Evolutionary conservation across 1,140 invertebrate species (phyloP).

Genomic region (Pararge aegeria): DNA sequence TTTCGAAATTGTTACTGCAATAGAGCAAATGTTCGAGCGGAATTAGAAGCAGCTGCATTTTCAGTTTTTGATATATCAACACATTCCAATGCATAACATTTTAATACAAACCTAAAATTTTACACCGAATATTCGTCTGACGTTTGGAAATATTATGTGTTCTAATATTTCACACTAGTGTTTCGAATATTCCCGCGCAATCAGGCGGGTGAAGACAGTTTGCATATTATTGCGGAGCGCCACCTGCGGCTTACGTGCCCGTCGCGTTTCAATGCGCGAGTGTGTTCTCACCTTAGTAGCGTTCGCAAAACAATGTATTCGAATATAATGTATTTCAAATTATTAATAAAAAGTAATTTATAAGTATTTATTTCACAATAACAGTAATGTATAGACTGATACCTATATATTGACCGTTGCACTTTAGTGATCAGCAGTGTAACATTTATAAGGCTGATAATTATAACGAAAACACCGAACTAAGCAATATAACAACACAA

Average conservation of each 20-base stretch:
- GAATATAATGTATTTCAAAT: neutral
- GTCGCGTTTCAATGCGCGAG: constrained; percentile 14
- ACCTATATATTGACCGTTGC: no score
- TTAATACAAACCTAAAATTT: constrained; percentile 2
- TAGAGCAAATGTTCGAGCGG: neutral
- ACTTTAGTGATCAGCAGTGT: no score
- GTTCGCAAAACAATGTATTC: constrained; percentile 8
- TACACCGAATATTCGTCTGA: neutral
- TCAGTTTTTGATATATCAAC: neutral
- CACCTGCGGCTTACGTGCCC: constrained; percentile 26
- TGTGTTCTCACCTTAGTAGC: constrained; percentile 22
- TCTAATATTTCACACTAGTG: neutral
- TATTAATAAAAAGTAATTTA: neutral
- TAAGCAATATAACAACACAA: no score
- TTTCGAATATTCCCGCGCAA: constrained; percentile 3
- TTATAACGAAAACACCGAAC: no score
- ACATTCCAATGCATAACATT: neutral
- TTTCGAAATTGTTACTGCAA: no score
- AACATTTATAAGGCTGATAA: no score
- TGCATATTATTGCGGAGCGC: constrained; percentile 19
- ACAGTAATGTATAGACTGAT: no score
- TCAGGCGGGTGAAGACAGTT: constrained; percentile 17
- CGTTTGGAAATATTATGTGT: constrained; percentile 1
- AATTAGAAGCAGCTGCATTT: neutral
- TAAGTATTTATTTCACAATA: neutral